Evolutionary conservation across 2,113 vertebrate genomes (phyloP), one percentile per base, ranked within the genome.

Genomic region (Hippocampus mohnikei): DNA sequence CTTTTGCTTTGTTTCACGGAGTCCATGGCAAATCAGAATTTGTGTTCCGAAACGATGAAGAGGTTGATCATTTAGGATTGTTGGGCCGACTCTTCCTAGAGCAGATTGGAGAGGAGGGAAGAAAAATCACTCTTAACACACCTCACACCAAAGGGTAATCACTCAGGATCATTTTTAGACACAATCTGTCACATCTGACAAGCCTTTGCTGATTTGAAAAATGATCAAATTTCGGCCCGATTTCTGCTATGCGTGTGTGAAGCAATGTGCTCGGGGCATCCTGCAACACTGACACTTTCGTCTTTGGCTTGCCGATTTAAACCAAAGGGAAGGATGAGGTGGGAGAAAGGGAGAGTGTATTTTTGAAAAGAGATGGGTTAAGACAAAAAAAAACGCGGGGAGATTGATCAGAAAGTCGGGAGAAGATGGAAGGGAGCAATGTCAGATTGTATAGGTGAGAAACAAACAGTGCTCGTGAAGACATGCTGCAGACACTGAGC

Each of bases 211-310:
- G 48, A 50, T 18, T 5, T 50, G 18, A 20, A 50, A 50, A 50
- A 50, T 50, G 18, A 16, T 50, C 48, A 18, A 18, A 50, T 18
- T 50, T 16, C 2, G 48, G 16, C 48, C 48, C 48, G 18, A 20
- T 20, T 50, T 18, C 21, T 18, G 15, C 5, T 72, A 48, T 48
- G 12, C 20, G 77, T 70, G 87, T 87, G 89, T 91, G 85, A 91
- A 88, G 85, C 82, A 82, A 40, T 84, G 84, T 33, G 29, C 70
- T 75, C 80, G 81, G 82, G 83, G 82, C 86, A 85, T 87, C 85
- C 82, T 87, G 89, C 88, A 77, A 81, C 81, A 80, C 88, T 82
- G 0, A 85, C 87, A 89, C 75, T 90, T 91, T 88, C 73, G 46
- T 76, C 82, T 81, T 71, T 73, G 88, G 87, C 81, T 80, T 33